Conservation (phyloP, 2,797 vertebrate genomes). For the Telmatherina bonti region DNA sequence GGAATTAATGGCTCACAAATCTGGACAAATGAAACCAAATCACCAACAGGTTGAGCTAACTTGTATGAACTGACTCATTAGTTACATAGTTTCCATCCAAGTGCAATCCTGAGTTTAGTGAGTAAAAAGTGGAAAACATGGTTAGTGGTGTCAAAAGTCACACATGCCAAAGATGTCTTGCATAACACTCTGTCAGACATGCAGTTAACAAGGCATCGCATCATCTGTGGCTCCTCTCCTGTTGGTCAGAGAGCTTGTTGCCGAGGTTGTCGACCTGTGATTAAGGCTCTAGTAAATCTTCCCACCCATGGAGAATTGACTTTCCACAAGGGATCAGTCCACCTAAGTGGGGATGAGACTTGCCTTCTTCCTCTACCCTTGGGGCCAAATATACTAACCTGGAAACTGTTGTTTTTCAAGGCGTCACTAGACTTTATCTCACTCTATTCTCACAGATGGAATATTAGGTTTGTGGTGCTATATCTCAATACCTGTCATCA, state of each 20-base stretch:
- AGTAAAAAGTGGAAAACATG: constrained; percentile 42
- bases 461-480: constrained; percentile 42
- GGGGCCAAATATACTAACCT: constrained; percentile 15
- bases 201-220: constrained; percentile 62
- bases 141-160: constrained; percentile 66
- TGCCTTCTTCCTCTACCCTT: constrained; percentile 26
- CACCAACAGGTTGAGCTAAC: not conserved
- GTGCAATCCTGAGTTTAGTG: constrained; percentile 6
- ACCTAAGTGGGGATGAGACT: constrained; percentile 40
- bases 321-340: constrained; percentile 34
- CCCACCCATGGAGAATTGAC: constrained; percentile 67
- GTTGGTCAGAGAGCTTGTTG: constrained; percentile 64
- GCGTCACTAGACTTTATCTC: not conserved
- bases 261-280: constrained; percentile 70
- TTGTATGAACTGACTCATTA: constrained; percentile 12
- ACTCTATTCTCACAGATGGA: constrained; percentile 9
- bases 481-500: constrained; percentile 54
- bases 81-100: not conserved
- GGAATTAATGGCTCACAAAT: not conserved
- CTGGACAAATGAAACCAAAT: not conserved
- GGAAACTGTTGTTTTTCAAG: constrained; percentile 5
- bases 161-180: constrained; percentile 73
- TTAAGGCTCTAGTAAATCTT: constrained; percentile 78
- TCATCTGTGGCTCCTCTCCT: constrained; percentile 50
- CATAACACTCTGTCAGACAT: constrained; percentile 67